Evolutionary conservation across 2,113 vertebrate genomes (phyloP).

Genomic region (Notarius lentiginosus): DNA sequence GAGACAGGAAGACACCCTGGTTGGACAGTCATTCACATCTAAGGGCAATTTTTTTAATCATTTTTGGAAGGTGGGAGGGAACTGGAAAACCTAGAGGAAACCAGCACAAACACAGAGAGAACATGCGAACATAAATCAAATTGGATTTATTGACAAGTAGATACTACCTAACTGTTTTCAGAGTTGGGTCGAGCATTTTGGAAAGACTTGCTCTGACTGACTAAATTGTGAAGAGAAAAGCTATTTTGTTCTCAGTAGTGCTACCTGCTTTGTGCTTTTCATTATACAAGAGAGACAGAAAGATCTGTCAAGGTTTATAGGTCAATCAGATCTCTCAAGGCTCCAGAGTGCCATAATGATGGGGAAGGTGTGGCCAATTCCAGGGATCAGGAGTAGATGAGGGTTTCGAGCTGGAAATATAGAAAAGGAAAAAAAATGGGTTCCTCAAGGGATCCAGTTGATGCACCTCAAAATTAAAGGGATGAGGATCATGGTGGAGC

Average conservation of each 20-base stretch:
- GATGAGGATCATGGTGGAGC: background rate
- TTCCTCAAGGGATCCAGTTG: background rate
- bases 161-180: background rate
- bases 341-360: background rate
- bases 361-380: background rate
- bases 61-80: no score
- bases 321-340: background rate
- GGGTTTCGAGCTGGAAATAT: background rate
- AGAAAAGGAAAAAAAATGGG: background rate
- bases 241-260: background rate
- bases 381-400: background rate
- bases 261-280: constrained; percentile 5
- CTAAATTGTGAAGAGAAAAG: background rate
- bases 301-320: constrained; percentile 19
- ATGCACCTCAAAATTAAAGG: background rate
- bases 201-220: background rate
- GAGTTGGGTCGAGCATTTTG: background rate
- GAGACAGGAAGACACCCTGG: background rate
- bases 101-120: background rate
- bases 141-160: background rate
- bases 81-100: background rate
- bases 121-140: background rate
- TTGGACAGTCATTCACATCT: background rate
- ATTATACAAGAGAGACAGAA: background rate
- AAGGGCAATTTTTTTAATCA: no score